Percentiles rank a stretch among this genome's conserved stretches.
Evolutionary conservation across 2,113 vertebrate genomes (phyloP).

Genomic region (Rhinichthys klamathensis): DNA sequence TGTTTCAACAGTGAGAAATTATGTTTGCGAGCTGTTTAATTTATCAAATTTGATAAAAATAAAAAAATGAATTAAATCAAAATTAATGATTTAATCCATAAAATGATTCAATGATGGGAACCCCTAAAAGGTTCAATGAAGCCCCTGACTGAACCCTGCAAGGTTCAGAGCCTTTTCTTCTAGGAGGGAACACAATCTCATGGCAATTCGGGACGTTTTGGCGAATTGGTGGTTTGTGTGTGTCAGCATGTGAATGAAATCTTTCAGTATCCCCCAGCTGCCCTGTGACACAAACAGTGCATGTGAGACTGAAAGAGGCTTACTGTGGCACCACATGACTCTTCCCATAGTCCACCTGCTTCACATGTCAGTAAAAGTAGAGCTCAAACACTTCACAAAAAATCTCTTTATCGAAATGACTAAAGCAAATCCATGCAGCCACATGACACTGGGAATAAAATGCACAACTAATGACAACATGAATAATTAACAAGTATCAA

Average conservation of each 20-base stretch:
- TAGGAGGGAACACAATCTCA: neutral
- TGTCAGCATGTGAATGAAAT: slow-evolving; percentile 5
- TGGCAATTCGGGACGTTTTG: neutral
- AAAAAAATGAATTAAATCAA: no score
- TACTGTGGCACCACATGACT: slow-evolving; percentile 72
- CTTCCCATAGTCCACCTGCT: slow-evolving; percentile 61
- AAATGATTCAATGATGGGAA: no score
- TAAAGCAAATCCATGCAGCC: neutral
- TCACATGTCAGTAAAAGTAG: slow-evolving; percentile 62
- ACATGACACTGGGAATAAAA: neutral
- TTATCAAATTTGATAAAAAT: no score
- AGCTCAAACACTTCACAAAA: neutral
- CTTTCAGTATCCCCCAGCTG: slow-evolving; percentile 10
- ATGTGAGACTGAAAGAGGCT: slow-evolving; percentile 74
- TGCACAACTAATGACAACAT: neutral
- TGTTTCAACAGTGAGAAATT: no score
- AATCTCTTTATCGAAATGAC: neutral
- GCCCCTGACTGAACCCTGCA: no score
- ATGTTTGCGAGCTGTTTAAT: no score
- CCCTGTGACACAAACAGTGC: slow-evolving; percentile 40
- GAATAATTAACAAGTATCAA: neutral
- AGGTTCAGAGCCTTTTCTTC: no score
- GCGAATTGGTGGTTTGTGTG: neutral
- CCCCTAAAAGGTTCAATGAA: no score
- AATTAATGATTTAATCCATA: no score